These are phyloP conservation scores for Motacilla alba DNA, from an alignment of 2,113 vertebrate species.

Conservation along the genomic window DNA sequence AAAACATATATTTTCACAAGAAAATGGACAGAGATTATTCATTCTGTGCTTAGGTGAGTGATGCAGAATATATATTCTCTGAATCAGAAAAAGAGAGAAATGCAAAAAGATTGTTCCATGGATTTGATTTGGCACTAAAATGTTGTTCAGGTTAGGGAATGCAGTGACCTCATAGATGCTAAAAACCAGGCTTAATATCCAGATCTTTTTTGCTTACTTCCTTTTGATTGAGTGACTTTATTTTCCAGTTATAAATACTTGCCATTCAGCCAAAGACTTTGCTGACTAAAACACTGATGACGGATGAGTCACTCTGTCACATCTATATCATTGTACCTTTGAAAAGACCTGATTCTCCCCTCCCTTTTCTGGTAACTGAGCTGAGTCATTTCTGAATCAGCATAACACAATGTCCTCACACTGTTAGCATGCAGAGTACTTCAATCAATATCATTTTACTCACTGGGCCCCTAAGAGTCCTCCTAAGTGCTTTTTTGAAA, in stretches of 20 bases:
- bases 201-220: not conserved
- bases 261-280: slow-evolving; percentile 36
- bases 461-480: not conserved
- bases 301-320: slow-evolving; percentile 19
- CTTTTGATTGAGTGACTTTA: not conserved
- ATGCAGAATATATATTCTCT: not conserved
- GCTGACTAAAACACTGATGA: slow-evolving; percentile 23
- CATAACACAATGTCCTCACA: not conserved
- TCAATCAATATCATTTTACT: not conserved
- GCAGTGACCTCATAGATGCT: not conserved
- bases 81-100: not conserved
- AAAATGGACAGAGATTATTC: not conserved
- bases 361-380: not conserved
- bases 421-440: not conserved
- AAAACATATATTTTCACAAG: not conserved
- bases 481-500: not conserved
- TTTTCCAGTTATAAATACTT: slow-evolving; percentile 26
- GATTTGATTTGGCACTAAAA: not conserved
- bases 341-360: not conserved
- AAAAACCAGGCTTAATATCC: not conserved
- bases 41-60: not conserved
- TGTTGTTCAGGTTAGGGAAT: not conserved
- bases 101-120: not conserved
- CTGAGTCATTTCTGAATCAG: slow-evolving; percentile 44
- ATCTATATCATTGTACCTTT: not conserved